phyloP scores from a whole-genome alignment of 2,888 invertebrate genomes.

The Liposcelis brunnea region DNA sequence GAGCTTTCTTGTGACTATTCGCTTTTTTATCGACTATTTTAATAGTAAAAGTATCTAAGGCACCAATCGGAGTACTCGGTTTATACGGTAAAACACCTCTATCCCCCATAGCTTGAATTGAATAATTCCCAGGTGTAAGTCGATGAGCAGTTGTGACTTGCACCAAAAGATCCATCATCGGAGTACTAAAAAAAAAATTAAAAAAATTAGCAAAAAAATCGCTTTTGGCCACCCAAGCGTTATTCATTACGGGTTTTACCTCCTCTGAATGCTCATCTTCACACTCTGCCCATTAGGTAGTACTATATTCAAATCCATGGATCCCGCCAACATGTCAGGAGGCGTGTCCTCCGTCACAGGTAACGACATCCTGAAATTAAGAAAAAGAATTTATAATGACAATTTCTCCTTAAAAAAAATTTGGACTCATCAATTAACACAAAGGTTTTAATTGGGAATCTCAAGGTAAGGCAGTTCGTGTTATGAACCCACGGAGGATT shows the following conservation, averaged over 20 bases:
- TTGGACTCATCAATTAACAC: too few species aligned
- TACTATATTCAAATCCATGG: conserved; percentile 47
- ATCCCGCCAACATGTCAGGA: conserved; percentile 48
- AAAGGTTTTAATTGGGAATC: too few species aligned
- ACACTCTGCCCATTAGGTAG: conserved; percentile 35
- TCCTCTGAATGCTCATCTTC: conserved; percentile 37
- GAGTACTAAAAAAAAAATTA: conserved; percentile 37
- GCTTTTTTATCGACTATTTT: conserved; percentile 29
- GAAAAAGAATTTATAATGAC: neutral
- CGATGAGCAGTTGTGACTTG: conserved; percentile 50
- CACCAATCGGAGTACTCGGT: conserved; percentile 54
- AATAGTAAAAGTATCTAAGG: conserved; percentile 31
- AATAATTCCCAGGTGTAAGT: conserved; percentile 46
- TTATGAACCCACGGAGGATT: too few species aligned
- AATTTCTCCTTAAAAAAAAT: too few species aligned
- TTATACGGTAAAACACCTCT: conserved; percentile 46
- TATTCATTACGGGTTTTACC: conserved; percentile 25
- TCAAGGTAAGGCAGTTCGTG: too few species aligned
- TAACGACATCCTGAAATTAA: conserved; percentile 18
- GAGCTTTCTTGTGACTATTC: conserved; percentile 12
- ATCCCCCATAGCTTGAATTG: conserved; percentile 43
- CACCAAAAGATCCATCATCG: conserved; percentile 61
- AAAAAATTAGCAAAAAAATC: conserved; percentile 9
- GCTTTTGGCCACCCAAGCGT: neutral
- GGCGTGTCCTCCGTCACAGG: conserved; percentile 48